Evolutionary conservation across 1,140 invertebrate genomes (phyloP).

Genomic region (Pantala flavescens): DNA sequence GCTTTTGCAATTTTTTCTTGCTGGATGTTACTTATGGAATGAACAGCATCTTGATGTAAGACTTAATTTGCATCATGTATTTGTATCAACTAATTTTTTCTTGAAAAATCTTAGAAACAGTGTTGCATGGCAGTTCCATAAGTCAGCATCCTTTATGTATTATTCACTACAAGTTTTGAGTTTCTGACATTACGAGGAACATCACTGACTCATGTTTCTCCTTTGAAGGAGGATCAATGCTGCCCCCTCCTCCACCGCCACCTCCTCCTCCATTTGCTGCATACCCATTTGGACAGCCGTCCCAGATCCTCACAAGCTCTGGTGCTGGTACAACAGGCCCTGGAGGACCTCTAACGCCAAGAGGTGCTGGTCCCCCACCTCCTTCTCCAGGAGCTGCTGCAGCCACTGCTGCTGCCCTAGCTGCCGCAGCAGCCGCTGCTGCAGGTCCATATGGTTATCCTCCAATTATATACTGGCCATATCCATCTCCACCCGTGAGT

Average conservation of each 20-base stretch:
- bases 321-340: slow-evolving; percentile 34
- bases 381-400: slow-evolving; percentile 38
- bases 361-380: slow-evolving; percentile 34
- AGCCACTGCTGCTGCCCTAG: slow-evolving; percentile 24
- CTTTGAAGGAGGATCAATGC: neutral
- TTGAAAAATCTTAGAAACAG: too few relatives aligned
- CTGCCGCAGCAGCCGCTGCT: slow-evolving; percentile 28
- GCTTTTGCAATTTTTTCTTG: too few relatives aligned
- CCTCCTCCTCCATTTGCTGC: slow-evolving; percentile 1
- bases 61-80: too few relatives aligned
- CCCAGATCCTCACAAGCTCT: slow-evolving; percentile 22
- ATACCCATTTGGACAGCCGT: neutral
- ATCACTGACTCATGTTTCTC: neutral
- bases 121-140: too few relatives aligned
- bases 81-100: too few relatives aligned
- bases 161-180: too few relatives aligned
- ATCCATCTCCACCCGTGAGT: slow-evolving; percentile 83
- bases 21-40: too few relatives aligned
- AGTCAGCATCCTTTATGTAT: too few relatives aligned
- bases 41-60: too few relatives aligned
- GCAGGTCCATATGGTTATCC: slow-evolving; percentile 39
- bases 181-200: neutral
- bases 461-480: slow-evolving; percentile 75
- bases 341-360: slow-evolving; percentile 34
- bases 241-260: slow-evolving; percentile 16